These are phyloP conservation scores for Takifugu ocellatus DNA, from an alignment of 2,797 vertebrate species.

Conservation along the genomic window DNA sequence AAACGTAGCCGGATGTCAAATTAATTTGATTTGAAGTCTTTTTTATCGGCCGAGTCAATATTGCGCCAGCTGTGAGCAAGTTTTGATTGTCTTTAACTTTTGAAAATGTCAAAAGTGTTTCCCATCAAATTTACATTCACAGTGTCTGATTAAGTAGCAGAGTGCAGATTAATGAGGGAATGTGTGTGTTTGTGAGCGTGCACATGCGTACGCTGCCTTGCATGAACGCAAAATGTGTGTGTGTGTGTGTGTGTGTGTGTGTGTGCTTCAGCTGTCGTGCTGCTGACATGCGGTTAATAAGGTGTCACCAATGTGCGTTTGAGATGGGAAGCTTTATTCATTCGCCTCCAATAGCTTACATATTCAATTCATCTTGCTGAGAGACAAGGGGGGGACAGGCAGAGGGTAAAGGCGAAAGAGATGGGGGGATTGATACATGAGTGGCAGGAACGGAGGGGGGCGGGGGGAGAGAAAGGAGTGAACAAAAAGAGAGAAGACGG, in stretches of 20 bases:
- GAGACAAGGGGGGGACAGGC: slow-evolving; percentile 6
- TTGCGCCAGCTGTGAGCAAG: slow-evolving; percentile 6
- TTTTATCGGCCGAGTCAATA: not conserved
- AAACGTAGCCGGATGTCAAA: not conserved
- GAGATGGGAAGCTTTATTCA: slow-evolving; percentile 73
- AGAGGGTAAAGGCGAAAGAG: slow-evolving; percentile 30
- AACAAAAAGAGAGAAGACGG: slow-evolving; percentile 26
- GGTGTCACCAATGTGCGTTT: slow-evolving; percentile 76
- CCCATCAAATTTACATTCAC: slow-evolving; percentile 37
- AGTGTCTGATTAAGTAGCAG: slow-evolving; percentile 35
- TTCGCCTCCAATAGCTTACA: slow-evolving; percentile 71
- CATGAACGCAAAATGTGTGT: not conserved
- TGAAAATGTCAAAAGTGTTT: slow-evolving; percentile 30
- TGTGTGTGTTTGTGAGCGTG: slow-evolving; percentile 13
- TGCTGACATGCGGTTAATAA: slow-evolving; percentile 77
- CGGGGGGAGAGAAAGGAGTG: slow-evolving; percentile 3
- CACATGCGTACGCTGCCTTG: slow-evolving; percentile 2
- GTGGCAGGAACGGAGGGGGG: slow-evolving; percentile 35
- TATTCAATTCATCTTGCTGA: slow-evolving; percentile 68
- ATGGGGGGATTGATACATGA: slow-evolving; percentile 31
- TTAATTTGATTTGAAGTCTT: too few relatives aligned
- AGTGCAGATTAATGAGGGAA: slow-evolving; percentile 52
- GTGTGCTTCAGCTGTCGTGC: slow-evolving; percentile 63
- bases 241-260: slow-evolving; percentile 9
- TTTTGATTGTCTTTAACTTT: slow-evolving; percentile 25